These are phyloP conservation scores for Himalopsyche tibetana DNA, from an alignment of 2,888 invertebrate species.

Conservation along the genomic window DNA sequence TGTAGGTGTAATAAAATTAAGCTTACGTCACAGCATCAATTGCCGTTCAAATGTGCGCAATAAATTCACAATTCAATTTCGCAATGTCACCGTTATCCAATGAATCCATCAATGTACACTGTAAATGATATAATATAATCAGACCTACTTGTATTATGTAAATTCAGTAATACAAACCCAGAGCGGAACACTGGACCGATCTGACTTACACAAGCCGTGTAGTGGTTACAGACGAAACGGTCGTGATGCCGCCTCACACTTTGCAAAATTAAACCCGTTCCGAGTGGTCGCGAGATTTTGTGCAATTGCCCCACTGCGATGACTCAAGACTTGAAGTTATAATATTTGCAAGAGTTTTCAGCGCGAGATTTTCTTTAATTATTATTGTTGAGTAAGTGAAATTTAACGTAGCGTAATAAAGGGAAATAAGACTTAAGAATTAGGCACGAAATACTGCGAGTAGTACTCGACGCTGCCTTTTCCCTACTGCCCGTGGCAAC, in stretches of 20 bases:
- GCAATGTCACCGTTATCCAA: slow-evolving; percentile 16
- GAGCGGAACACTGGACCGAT: too few relatives aligned
- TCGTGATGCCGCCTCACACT: slow-evolving; percentile 12
- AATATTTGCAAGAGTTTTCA: slow-evolving; percentile 16
- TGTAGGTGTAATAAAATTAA: neutral
- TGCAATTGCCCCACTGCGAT: neutral
- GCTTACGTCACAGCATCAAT: neutral
- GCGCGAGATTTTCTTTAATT: neutral
- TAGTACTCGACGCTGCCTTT: neutral
- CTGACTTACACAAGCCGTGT: too few relatives aligned
- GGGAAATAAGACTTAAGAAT: neutral
- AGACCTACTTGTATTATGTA: too few relatives aligned
- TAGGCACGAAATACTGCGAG: neutral
- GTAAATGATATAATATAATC: neutral
- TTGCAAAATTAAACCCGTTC: slow-evolving; percentile 20
- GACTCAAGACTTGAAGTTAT: neutral
- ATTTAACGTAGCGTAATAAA: slow-evolving; percentile 17
- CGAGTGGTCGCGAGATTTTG: neutral
- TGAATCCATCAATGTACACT: neutral
- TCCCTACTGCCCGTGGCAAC: too few relatives aligned
- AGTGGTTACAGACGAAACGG: neutral
- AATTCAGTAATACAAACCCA: too few relatives aligned
- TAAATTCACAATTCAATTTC: slow-evolving; percentile 3
- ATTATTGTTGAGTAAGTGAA: neutral
- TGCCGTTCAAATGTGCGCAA: neutral